Percentiles rank a stretch among this genome's conserved stretches.
These are phyloP conservation scores for Anoncus sp. DNA, from an alignment of 2,888 invertebrate genomes.

Conservation along the genomic window DNA sequence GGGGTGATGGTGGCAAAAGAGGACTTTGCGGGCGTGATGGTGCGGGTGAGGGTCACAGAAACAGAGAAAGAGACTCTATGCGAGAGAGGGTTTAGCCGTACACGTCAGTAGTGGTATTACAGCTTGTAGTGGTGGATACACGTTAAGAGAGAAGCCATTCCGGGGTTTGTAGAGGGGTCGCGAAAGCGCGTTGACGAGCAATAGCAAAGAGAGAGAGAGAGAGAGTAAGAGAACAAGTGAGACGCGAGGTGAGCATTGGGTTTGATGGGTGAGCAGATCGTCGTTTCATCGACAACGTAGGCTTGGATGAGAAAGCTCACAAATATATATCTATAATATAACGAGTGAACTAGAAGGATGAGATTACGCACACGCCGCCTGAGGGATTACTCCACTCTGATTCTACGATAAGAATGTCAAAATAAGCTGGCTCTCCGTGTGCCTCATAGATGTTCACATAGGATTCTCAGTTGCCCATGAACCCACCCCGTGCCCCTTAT, in stretches of 20 bases:
- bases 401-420: conserved; percentile 82
- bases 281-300: conserved; percentile 44
- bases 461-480: conserved; percentile 17
- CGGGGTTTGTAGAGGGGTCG: conserved; percentile 25
- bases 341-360: conserved; percentile 67
- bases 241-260: conserved; percentile 41
- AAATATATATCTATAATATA: conserved; percentile 5
- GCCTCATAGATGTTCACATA: conserved; percentile 15
- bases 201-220: conserved; percentile 27
- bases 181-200: conserved; percentile 30
- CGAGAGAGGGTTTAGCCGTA: conserved; percentile 53
- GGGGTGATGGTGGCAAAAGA: conserved; percentile 10
- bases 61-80: conserved; percentile 47
- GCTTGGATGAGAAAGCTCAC: background rate
- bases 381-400: conserved; percentile 81
- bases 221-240: conserved; percentile 26
- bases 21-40: conserved; percentile 36
- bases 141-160: conserved; percentile 42
- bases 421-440: conserved; percentile 79
- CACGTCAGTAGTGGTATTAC: conserved; percentile 47
- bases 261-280: conserved; percentile 62
- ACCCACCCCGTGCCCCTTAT: conserved; percentile 29
- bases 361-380: conserved; percentile 80
- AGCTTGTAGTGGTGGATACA: conserved; percentile 47
- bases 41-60: conserved; percentile 63